Evolutionary conservation across 2,888 invertebrate species (phyloP).

Genomic region (Xestobium rufovillosum): DNA sequence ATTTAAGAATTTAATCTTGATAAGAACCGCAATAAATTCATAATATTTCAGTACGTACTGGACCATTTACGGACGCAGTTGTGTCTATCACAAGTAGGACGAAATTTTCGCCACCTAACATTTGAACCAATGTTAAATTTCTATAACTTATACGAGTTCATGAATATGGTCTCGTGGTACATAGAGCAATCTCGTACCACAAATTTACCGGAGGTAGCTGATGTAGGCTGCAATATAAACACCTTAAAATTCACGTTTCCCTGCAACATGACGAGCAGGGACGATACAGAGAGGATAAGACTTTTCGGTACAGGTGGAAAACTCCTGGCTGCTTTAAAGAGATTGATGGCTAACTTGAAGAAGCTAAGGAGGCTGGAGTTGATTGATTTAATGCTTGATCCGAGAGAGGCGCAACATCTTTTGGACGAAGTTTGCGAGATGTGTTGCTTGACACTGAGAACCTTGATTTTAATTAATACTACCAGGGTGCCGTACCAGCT

Average conservation of each 20-base stretch:
- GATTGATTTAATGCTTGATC: slow-evolving; percentile 67
- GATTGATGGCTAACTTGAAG: slow-evolving; percentile 58
- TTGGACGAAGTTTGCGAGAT: slow-evolving; percentile 63
- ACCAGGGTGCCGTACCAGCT: slow-evolving; percentile 63
- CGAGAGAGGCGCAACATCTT: slow-evolving; percentile 60
- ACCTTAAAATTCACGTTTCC: slow-evolving; percentile 65
- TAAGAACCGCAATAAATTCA: slow-evolving; percentile 4
- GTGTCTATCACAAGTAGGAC: slow-evolving; percentile 62
- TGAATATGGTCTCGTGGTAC: slow-evolving; percentile 72
- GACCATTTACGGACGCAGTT: slow-evolving; percentile 67
- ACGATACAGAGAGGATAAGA: slow-evolving; percentile 53
- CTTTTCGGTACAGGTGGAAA: slow-evolving; percentile 77
- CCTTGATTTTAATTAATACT: slow-evolving; percentile 64
- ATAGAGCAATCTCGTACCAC: slow-evolving; percentile 47
- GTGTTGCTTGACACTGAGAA: slow-evolving; percentile 55
- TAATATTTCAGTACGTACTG: slow-evolving; percentile 52
- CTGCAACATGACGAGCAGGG: slow-evolving; percentile 60
- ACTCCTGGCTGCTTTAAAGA: slow-evolving; percentile 56
- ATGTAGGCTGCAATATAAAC: slow-evolving; percentile 52
- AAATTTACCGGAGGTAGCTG: slow-evolving; percentile 37
- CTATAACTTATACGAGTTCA: slow-evolving; percentile 76
- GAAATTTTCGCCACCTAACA: slow-evolving; percentile 56
- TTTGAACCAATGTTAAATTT: slow-evolving; percentile 71
- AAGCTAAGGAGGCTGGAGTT: slow-evolving; percentile 58
- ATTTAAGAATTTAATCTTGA: too few species aligned